Base-by-base conservation (phyloP, 2,113 vertebrate genomes). In the Athene cunicularia region DNA sequence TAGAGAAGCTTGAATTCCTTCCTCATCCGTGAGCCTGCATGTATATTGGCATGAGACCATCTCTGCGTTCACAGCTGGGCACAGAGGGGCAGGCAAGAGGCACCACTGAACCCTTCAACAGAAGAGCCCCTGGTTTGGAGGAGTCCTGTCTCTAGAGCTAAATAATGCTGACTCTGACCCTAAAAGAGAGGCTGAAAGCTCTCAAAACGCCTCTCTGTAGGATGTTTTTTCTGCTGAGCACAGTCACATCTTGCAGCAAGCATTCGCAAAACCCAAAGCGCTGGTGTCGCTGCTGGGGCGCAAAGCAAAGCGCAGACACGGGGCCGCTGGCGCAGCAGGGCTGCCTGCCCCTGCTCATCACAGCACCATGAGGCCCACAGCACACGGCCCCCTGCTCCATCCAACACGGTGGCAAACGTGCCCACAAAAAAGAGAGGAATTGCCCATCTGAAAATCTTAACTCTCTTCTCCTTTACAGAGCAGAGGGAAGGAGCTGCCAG, bases 1-100 rank as follows among this genome's bases (percentile, higher is more conserved):
- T 6, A 12, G 41, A 67, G 41, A 30, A 28, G 28, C 52, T 0
- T 70, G 33, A 66, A 71, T 66, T 76, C 52, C 35, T 49, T 47
- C 41, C 27, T 75, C 26, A n/a, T 15, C n/a, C 2, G 0, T 7
- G 13, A 45, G 17, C 32, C 32, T 5, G 1, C 55, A 28, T 2
- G 21, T 7, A n/a, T 18, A 22, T 30, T 39, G 37, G 43, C 0
- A 2, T 41, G 56, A 0, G 1, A 75, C n/a, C n/a, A 33, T 21
- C 56, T 39, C 73, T 63, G 18, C 1, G 1, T 28, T 64, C 55
- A 41, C 49, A 64, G 50, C 62, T 84, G 4, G 0, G 73, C 43
- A 41, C 43, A 56, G n/a, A n/a, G 49, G 66, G 28, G 79, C 32
- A 10, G 35, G 39, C 39, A 30, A 4, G 22, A 72, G 41, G 12